Percentiles rank a stretch among this genome's conserved stretches.
phyloP scores from a whole-genome alignment of 2,888 invertebrate genomes.

The Beris morrisii region DNA sequence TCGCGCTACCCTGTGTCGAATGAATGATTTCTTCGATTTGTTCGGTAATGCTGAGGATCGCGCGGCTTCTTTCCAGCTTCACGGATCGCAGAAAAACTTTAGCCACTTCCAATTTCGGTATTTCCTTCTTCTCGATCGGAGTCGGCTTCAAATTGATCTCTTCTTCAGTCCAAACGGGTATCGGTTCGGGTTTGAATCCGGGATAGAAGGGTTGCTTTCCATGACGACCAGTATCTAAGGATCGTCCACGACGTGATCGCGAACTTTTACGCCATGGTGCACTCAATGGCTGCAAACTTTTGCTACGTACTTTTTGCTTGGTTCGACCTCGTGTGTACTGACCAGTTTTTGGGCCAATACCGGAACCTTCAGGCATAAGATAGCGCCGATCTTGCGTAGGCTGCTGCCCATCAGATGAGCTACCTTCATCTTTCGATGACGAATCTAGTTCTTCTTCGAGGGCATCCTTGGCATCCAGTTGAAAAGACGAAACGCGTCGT shows the following conservation, averaged over 20 bases:
- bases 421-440: constrained; percentile 52
- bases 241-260: constrained; percentile 53
- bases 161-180: constrained; percentile 68
- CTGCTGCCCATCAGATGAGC: constrained; percentile 51
- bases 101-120: constrained; percentile 59
- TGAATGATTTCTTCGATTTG: constrained; percentile 53
- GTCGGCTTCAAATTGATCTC: constrained; percentile 63
- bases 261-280: constrained; percentile 48
- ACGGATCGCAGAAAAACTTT: constrained; percentile 59
- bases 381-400: constrained; percentile 40
- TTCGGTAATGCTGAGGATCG: constrained; percentile 52
- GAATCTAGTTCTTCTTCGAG: constrained; percentile 48
- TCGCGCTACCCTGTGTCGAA: constrained; percentile 48
- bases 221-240: constrained; percentile 52
- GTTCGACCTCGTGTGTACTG: constrained; percentile 50
- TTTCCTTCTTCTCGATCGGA: constrained; percentile 59
- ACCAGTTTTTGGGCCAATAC: constrained; percentile 35
- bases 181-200: constrained; percentile 53
- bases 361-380: constrained; percentile 47
- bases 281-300: constrained; percentile 53
- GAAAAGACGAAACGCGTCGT: constrained; percentile 54
- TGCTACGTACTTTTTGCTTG: constrained; percentile 52
- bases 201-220: constrained; percentile 51
- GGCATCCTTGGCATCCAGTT: constrained; percentile 41
- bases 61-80: constrained; percentile 56